Base-by-base conservation (phyloP, 2,888 invertebrate species). In the Spodoptera exigua region DNA sequence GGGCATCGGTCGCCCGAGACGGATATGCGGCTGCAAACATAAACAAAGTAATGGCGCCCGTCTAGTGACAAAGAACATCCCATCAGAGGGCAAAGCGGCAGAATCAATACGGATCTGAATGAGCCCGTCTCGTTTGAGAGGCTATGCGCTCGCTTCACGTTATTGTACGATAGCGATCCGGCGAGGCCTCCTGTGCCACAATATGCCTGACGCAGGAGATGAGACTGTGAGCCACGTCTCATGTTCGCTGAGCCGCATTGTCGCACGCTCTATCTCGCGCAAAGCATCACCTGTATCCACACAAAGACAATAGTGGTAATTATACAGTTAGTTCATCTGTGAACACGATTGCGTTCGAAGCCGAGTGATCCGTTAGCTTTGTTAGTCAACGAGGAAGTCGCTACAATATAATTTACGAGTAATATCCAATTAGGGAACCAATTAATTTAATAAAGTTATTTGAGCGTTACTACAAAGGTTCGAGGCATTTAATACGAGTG, bases 41-140 rank as follows among this genome's bases (percentile, higher is more conserved):
- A 90, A 89, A 89, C 87, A 89, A 84, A 86, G 85, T 89, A 88
- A 90, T 90, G 89, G 85, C 76, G 65, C 69, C 77, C 81, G 80
- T 74, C 80, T 69, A 79, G 82, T 89, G 89, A 91, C 90, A 91
- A 90, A 89, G 89, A 87, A 86, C 81, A 70, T 78, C 78, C 86
- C 85, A 88, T 89, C 87, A 84, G 70, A 81, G 76, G 74, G 78
- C 70, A 79, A 76, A 83, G 80, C 79, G 81, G 65, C 61, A 61
- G 82, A 86, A 90, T 89, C 89, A 86, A 89, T 89, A 76, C 63
- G 54, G 51, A 70, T 72, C 59, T 61, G 34, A 73, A 66, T 60
- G 62, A 62, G 61, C 48, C 63, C 46, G 43, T 40, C 48, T 53
- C 47, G 54, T 64, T 67, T 68, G 65, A 62, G 53, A 61, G 51